A percentile compares a stretch with the other conserved stretches of the same genome.
These are phyloP conservation scores for Epizoanthus stellaris DNA, from an alignment of 92 coral and sea anemone species.

Conservation along the genomic window DNA sequence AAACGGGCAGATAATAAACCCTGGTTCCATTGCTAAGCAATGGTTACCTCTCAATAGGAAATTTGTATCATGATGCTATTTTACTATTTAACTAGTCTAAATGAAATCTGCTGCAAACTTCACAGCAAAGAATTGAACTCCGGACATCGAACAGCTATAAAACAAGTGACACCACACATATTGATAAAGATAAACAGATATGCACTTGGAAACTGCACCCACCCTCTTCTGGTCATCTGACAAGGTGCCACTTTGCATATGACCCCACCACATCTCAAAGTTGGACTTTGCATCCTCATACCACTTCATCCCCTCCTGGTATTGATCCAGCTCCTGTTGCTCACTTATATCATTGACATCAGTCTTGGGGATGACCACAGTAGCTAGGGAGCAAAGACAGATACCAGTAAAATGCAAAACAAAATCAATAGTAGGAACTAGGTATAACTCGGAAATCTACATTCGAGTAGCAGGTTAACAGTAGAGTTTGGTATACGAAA, in stretches of 20 bases:
- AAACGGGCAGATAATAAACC: too few relatives aligned
- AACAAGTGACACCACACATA: not conserved
- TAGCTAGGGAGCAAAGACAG: conserved; percentile 48
- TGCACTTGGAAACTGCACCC: conserved; percentile 8
- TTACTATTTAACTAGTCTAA: too few relatives aligned
- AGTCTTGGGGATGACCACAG: conserved; percentile 75
- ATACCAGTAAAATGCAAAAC: not conserved
- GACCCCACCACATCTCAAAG: conserved; percentile 81
- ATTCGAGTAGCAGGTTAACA: too few relatives aligned
- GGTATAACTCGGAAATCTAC: too few relatives aligned
- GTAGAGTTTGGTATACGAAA: too few relatives aligned
- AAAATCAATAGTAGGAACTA: not conserved
- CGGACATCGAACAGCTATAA: too few relatives aligned
- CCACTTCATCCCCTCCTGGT: conserved; percentile 92
- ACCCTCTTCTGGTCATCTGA: conserved; percentile 87
- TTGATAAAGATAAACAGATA: not conserved
- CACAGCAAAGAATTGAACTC: too few relatives aligned
- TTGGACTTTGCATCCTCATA: conserved; percentile 84
- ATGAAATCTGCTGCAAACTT: too few relatives aligned
- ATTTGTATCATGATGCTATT: too few relatives aligned
- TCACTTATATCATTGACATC: conserved; percentile 84
- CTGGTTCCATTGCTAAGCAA: too few relatives aligned
- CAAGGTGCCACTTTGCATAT: conserved; percentile 59
- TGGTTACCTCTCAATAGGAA: too few relatives aligned
- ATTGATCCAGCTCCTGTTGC: conserved; percentile 92